Conservation (phyloP, 2,113 vertebrate genomes). For the Capreolus pygargus region DNA sequence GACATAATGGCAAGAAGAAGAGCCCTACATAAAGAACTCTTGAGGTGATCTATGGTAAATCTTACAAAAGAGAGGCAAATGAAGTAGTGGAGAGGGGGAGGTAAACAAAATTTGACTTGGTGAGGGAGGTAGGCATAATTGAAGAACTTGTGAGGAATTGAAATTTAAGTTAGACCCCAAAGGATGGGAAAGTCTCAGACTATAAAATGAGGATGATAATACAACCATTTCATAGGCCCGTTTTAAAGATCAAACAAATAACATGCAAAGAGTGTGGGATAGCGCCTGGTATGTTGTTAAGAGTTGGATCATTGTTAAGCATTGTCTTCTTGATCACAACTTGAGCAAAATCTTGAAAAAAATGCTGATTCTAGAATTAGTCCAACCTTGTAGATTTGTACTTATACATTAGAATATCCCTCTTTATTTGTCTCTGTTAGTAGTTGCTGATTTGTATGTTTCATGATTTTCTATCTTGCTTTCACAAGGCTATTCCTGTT, state of each 20-base stretch:
- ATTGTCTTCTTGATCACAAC: background rate
- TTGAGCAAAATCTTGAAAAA: background rate
- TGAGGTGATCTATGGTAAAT: background rate
- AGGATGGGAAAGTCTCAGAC: background rate
- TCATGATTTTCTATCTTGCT: background rate
- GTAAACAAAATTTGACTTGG: background rate
- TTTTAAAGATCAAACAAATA: background rate
- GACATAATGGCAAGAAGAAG: background rate
- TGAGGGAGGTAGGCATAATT: background rate
- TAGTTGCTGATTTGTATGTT: background rate
- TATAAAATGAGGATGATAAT: background rate
- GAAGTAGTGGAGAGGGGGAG: background rate
- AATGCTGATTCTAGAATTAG: background rate
- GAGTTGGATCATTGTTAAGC: background rate
- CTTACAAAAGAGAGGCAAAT: background rate
- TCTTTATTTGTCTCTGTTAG: background rate
- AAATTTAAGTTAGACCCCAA: constrained; percentile 2
- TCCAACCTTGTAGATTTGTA: background rate
- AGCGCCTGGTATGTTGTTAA: background rate
- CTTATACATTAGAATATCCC: background rate
- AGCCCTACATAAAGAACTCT: background rate
- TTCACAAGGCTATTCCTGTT: constrained; percentile 10
- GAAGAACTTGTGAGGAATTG: background rate
- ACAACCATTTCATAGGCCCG: background rate
- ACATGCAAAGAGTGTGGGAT: background rate